Evolutionary conservation across 2,888 invertebrate genomes (phyloP).

Genomic region (Apamea epomidion): DNA sequence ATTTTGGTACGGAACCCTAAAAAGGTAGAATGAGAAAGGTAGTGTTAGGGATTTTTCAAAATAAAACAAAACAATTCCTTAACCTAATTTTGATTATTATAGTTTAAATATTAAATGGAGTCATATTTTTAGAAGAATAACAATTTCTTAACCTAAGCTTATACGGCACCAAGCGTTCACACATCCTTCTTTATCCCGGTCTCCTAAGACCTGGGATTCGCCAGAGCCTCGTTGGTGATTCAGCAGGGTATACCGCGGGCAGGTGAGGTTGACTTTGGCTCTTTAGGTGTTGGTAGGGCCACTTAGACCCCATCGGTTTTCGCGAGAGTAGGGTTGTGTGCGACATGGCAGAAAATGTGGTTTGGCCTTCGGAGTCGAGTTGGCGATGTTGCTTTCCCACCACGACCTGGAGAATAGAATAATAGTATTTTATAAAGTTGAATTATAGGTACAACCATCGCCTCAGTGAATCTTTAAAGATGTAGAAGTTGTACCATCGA

Average conservation of each 20-base stretch:
- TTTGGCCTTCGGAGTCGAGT: not conserved
- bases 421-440: not conserved
- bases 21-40: no score
- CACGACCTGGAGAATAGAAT: not conserved
- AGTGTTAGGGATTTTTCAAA: not conserved
- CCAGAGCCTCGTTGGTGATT: constrained; percentile 5
- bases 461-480: not conserved
- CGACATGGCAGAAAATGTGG: no score
- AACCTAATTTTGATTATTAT: not conserved
- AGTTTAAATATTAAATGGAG: not conserved
- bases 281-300: constrained; percentile 9
- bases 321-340: not conserved
- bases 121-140: not conserved
- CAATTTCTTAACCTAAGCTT: not conserved
- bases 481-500: no score
- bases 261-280: constrained; percentile 48
- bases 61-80: not conserved
- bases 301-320: constrained; percentile 38
- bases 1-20: no score
- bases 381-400: not conserved
- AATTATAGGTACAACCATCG: not conserved
- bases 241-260: constrained; percentile 41
- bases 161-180: not conserved
- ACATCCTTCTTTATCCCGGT: not conserved
- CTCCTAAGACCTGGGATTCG: not conserved